Base-by-base conservation (phyloP, 92 coral and sea anemone genomes). In the Meandrina meandrites region DNA sequence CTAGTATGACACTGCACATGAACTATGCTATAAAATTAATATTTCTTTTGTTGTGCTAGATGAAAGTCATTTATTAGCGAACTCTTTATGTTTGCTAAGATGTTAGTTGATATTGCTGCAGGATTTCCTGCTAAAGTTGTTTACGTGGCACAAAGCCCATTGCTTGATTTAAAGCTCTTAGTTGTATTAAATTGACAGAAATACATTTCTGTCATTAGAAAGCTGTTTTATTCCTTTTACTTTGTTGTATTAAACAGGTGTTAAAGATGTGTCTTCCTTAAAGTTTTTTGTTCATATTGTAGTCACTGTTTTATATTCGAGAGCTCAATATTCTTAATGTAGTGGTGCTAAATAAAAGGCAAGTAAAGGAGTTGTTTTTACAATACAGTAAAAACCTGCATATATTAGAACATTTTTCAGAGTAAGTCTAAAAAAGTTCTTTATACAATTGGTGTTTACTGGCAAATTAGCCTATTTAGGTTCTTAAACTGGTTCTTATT, bases 71-170 rank as follows among this genome's bases (percentile, higher is more conserved):
- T 73, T 18, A 73, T 34, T 40, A 36, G 45, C 13, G 30, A 73
- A 22, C 48, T 16, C 13, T 4, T 37, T 13, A 9, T 34, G 19
- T 70, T 45, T 17, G 75, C 19, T 24, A 4, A 15, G 17, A 68
- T 28, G 37, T 15, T 77, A 47, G 48, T 34, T 57, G 83, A 79
- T 79, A 79, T 79, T 79, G 83, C 27, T 18, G 27, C 15, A 32
- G 32, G 16, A 36, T 24, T 73, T 36, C 78, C 30, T 79, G 82
- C 47, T 56, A 14, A 31, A 57, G 83, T 57, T 79, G 72, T 57
- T 57, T 58, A 31, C 40, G 83, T 79, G 72, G 83, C 72, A 57
- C 72, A 34, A 28, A 56, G 83, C 34, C 83, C 51, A 79, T 34
- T 79, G 53, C 11, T 9, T 2, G 6, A 13, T 12, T 9, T 48